Percentiles rank a stretch among this genome's conserved stretches.
Evolutionary conservation across 37 sponge, comb jelly and placozoan genomes (phyloP).

Genomic region (Ianthella basta): DNA sequence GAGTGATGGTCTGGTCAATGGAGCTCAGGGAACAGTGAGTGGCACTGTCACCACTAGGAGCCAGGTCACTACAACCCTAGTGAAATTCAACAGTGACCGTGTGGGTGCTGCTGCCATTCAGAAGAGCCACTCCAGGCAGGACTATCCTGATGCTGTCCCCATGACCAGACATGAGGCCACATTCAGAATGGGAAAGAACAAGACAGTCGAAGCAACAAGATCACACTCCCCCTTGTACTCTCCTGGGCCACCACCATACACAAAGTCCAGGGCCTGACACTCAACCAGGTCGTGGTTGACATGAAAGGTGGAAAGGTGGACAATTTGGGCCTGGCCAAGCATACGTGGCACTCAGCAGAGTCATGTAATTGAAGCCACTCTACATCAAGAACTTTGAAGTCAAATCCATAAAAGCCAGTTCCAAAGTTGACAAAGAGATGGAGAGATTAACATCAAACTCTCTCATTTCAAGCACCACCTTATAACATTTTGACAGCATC

Average conservation of each 20-base stretch:
- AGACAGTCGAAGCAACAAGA: slow-evolving; percentile 34
- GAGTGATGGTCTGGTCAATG: slow-evolving; percentile 14
- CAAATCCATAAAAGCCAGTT: slow-evolving; percentile 21
- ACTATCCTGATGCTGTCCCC: slow-evolving; percentile 39
- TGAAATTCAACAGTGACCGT: slow-evolving; percentile 45
- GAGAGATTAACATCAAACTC: too few relatives aligned
- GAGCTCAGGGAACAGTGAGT: too few relatives aligned
- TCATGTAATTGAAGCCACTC: slow-evolving; percentile 5
- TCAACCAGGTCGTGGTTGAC: too few relatives aligned
- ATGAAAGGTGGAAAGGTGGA: too few relatives aligned
- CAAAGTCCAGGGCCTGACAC: too few relatives aligned
- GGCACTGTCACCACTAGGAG: too few relatives aligned
- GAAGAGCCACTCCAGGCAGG: slow-evolving; percentile 18
- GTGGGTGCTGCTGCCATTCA: slow-evolving; percentile 24
- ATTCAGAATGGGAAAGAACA: slow-evolving; percentile 26
- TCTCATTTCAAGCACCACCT: too few relatives aligned
- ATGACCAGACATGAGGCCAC: slow-evolving; percentile 36
- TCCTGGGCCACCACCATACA: too few relatives aligned
- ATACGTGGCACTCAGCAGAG: slow-evolving; percentile 48
- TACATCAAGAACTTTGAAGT: slow-evolving; percentile 36
- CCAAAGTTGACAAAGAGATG: too few relatives aligned
- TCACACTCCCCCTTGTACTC: slow-evolving; percentile 53
- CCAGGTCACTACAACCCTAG: neutral
- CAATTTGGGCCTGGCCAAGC: slow-evolving; percentile 45
- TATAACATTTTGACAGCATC: too few relatives aligned